Evolutionary conservation across 2,888 invertebrate genomes (phyloP).

Genomic region (Acleris holmiana): DNA sequence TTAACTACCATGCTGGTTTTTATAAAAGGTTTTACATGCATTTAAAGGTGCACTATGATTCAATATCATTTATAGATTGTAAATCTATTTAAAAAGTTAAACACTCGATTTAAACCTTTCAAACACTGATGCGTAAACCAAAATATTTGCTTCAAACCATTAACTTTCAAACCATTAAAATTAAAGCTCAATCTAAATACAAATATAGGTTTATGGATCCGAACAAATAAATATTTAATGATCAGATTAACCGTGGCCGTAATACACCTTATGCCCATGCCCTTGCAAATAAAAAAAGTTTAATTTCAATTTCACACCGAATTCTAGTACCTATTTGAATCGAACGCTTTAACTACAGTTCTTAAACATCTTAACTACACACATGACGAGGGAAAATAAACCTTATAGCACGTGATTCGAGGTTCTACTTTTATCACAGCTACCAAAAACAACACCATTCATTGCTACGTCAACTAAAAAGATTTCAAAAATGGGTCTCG

Average conservation of each 20-base stretch:
- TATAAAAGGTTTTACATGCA: no score
- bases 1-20: no score
- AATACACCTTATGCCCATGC: conserved; percentile 52
- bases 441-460: conserved; percentile 64
- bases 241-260: conserved; percentile 59
- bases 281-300: conserved; percentile 64
- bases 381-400: conserved; percentile 43
- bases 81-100: no score
- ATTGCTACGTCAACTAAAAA: conserved; percentile 67
- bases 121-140: conserved; percentile 10
- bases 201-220: conserved; percentile 63
- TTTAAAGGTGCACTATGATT: no score
- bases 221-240: conserved; percentile 74
- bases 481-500: conserved; percentile 64
- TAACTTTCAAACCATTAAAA: conserved; percentile 50
- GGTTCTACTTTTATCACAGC: conserved; percentile 45
- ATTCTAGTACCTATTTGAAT: conserved; percentile 76
- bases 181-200: conserved; percentile 55
- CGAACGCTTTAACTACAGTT: conserved; percentile 47
- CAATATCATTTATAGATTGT: no score
- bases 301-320: conserved; percentile 80
- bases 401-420: conserved; percentile 41
- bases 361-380: conserved; percentile 42
- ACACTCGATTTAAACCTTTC: background rate
- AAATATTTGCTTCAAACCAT: conserved; percentile 55